A percentile compares a stretch with the other conserved stretches of the same genome.
phyloP scores from a whole-genome alignment of 2,888 invertebrate species.

The Anthrax anthrax region DNA sequence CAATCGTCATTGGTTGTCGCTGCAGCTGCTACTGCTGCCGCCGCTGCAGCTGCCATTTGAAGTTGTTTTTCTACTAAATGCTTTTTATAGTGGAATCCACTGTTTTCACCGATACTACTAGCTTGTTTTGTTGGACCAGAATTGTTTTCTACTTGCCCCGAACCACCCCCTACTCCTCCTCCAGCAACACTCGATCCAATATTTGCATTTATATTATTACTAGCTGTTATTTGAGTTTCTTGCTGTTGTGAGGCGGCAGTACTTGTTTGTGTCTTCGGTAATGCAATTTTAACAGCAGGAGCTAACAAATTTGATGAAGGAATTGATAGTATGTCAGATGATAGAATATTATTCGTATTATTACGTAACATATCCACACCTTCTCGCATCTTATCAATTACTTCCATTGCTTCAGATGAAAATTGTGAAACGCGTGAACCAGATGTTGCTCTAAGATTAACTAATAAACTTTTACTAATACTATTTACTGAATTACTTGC shows the following conservation, averaged over 20 bases:
- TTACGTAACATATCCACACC: slow-evolving; percentile 59
- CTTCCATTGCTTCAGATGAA: slow-evolving; percentile 44
- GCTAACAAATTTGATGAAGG: slow-evolving; percentile 35
- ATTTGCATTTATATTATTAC: slow-evolving; percentile 4
- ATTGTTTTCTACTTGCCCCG: slow-evolving; percentile 8
- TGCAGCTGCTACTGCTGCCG: slow-evolving; percentile 12
- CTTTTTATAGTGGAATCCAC: slow-evolving; percentile 15
- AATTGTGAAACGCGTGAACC: slow-evolving; percentile 23
- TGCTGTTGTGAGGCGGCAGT: slow-evolving; percentile 8
- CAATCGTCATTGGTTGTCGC: slow-evolving; percentile 8
- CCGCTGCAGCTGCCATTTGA: slow-evolving; percentile 12
- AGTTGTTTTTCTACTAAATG: slow-evolving; percentile 18
- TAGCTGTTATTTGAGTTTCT: slow-evolving; percentile 15
- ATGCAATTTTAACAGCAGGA: slow-evolving; percentile 36
- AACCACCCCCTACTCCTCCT: slow-evolving; percentile 1
- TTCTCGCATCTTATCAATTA: slow-evolving; percentile 51
- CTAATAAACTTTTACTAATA: slow-evolving; percentile 28
- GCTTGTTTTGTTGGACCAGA: slow-evolving; percentile 7
- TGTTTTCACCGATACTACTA: slow-evolving; percentile 7
- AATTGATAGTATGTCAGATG: slow-evolving; percentile 49
- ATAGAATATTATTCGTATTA: slow-evolving; percentile 64
- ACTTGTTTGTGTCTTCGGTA: slow-evolving; percentile 25
- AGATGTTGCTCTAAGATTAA: slow-evolving; percentile 22
- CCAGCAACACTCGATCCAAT: background rate
- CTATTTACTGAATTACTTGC: slow-evolving; percentile 28